Conservation (phyloP, 1,140 invertebrate species). For the Bursaphelenchus mucronatus region DNA sequence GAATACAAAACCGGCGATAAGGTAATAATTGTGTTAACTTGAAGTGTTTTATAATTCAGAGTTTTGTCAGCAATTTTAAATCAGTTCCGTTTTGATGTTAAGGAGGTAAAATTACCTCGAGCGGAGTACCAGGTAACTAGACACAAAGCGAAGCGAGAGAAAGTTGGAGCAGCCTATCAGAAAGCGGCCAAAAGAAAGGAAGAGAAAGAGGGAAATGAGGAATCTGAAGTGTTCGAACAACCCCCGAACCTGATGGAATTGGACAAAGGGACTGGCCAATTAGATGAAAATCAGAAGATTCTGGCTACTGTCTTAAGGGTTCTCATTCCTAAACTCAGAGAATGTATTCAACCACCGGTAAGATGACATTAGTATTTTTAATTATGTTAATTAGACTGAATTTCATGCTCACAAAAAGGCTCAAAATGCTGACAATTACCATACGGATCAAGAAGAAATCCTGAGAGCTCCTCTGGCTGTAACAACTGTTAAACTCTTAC, state of each 20-base stretch:
- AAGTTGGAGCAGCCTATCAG: neutral
- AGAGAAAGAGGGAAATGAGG: conserved; percentile 5
- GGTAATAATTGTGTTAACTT: conserved; percentile 69
- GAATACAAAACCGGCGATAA: conserved; percentile 70
- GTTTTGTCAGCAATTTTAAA: conserved; percentile 78
- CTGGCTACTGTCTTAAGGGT: conserved; percentile 25
- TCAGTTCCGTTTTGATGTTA: conserved; percentile 84
- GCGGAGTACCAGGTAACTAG: neutral
- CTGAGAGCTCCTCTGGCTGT: conserved; percentile 82
- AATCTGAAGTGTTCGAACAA: conserved; percentile 20
- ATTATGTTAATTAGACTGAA: conserved; percentile 19
- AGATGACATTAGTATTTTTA: conserved; percentile 11
- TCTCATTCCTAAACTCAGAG: conserved; percentile 44
- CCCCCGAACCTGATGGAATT: conserved; percentile 15
- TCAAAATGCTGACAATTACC: conserved; percentile 39
- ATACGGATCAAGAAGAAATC: conserved; percentile 76
- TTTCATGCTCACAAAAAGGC: conserved; percentile 40
- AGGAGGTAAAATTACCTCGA: conserved; percentile 21
- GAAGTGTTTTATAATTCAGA: conserved; percentile 62
- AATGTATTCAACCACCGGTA: conserved; percentile 50
- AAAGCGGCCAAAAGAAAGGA: conserved; percentile 56
- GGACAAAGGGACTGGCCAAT: conserved; percentile 26
- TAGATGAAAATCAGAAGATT: conserved; percentile 26
- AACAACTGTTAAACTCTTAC: conserved; percentile 83
- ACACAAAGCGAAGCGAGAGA: conserved; percentile 10